Evolutionary conservation across 2,888 invertebrate species (phyloP), one percentile per base, ranked within the genome.

Genomic region (Chrysodeixis includens): DNA sequence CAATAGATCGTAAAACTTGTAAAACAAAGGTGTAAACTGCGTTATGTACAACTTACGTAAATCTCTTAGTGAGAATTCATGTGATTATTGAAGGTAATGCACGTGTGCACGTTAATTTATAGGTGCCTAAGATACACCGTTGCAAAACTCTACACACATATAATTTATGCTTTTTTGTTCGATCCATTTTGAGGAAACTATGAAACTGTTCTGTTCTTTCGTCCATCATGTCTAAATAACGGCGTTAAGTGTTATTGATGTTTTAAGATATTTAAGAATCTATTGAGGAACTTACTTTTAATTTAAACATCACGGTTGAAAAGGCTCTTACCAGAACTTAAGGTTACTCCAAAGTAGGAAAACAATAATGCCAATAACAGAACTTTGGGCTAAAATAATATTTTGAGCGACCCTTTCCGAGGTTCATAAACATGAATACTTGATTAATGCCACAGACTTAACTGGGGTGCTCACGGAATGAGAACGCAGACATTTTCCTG

Each of bases 1-100:
- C 74, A 80, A 78, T 74, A 51, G 56, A 66, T 75, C 76, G 72
- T 80, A 62, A 80, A 81, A 49, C 51, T 61, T 44, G 56, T 44
- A 40, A 69, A 76, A 71, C 63, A 62, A 56, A 69, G 66, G 61
- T 67, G 60, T 40, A 40, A 40, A n/a, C 52, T 26, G 62, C 68
- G 49, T 63, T 66, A 62, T 71, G 63, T 44, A 66, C 26, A 26
- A 54, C 22, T 71, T 66, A 65, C 22, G 16, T 63, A 58, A 72
- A 66, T 14, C 16, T n/a, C 12, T 14, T 18, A 32, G 52, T 54
- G 57, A 22, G 49, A 49, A 61, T 53, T 16, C 53, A 7, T 30
- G 40, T 20, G 16, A 22, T 58, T 46, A 20, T 40, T 44, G 35
- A 30, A 2, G 46, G 9, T 55, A 69, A 51, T 56, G 9, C 0